Conservation (phyloP, 2,888 invertebrate species). For the Anorthoa munda region DNA sequence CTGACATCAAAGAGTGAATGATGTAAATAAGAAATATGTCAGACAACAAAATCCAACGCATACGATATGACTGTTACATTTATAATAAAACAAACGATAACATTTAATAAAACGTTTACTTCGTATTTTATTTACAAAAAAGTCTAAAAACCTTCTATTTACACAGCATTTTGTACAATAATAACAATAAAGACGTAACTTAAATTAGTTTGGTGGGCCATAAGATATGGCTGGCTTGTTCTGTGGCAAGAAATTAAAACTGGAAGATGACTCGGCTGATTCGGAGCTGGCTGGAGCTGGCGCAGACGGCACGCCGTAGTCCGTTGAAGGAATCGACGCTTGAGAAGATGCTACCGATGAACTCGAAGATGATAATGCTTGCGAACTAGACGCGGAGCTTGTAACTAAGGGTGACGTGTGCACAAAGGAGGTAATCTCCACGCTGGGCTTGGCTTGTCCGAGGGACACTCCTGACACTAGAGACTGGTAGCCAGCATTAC, state of each 20-base stretch:
- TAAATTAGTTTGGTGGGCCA: slow-evolving; percentile 80
- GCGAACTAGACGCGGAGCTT: slow-evolving; percentile 54
- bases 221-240: slow-evolving; percentile 80
- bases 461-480: slow-evolving; percentile 86
- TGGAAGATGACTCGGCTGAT: slow-evolving; percentile 61
- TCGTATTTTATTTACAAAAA: slow-evolving; percentile 74
- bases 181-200: slow-evolving; percentile 41
- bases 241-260: slow-evolving; percentile 81
- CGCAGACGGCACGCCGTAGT: slow-evolving; percentile 76
- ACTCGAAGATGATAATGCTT: slow-evolving; percentile 58
- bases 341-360: slow-evolving; percentile 67
- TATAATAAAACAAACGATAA: slow-evolving; percentile 58
- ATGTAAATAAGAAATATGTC: slow-evolving; percentile 14
- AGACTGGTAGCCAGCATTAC: slow-evolving; percentile 82
- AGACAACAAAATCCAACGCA: neutral
- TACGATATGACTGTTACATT: slow-evolving; percentile 2
- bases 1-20: slow-evolving; percentile 68
- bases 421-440: slow-evolving; percentile 86
- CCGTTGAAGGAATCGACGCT: slow-evolving; percentile 63
- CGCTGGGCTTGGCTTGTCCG: slow-evolving; percentile 84
- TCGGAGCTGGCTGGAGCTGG: slow-evolving; percentile 43
- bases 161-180: slow-evolving; percentile 66
- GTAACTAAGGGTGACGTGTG: slow-evolving; percentile 78
- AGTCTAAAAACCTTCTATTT: slow-evolving; percentile 66
- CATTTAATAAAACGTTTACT: slow-evolving; percentile 51